Evolutionary conservation across 2,113 vertebrate species (phyloP).

Genomic region (Salvelinus namaycush): DNA sequence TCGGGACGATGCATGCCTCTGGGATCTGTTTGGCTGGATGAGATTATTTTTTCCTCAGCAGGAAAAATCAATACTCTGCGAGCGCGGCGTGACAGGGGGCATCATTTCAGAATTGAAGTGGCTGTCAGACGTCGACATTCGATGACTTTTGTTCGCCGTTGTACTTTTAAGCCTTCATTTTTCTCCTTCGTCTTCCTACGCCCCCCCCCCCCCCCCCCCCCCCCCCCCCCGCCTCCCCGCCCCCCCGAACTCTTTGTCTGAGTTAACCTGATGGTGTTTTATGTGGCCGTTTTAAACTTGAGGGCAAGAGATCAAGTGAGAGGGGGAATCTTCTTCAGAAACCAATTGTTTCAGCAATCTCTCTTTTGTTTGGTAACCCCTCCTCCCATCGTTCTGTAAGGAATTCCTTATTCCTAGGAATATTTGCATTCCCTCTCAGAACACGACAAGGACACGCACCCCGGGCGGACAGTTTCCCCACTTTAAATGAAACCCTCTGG

Average conservation of each 20-base stretch:
- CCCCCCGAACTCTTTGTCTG: slow-evolving; percentile 75
- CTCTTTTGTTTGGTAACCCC: slow-evolving; percentile 67
- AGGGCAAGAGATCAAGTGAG: slow-evolving; percentile 82
- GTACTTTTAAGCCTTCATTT: slow-evolving; percentile 95
- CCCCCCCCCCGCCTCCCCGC: slow-evolving; percentile 26
- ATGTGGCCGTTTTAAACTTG: slow-evolving; percentile 76
- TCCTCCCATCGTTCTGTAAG: slow-evolving; percentile 57
- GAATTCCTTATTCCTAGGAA: slow-evolving; percentile 68
- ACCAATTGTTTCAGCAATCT: slow-evolving; percentile 66
- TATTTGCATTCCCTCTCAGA: slow-evolving; percentile 75
- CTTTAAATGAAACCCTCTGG: slow-evolving; percentile 73
- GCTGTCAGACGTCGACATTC: slow-evolving; percentile 93
- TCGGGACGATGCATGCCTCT: slow-evolving; percentile 57
- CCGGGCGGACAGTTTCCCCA: slow-evolving; percentile 55
- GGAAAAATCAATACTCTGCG: slow-evolving; percentile 91
- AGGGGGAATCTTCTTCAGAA: slow-evolving; percentile 70
- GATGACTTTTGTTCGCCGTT: slow-evolving; percentile 91
- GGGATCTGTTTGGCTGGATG: slow-evolving; percentile 87
- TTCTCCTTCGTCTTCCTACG: slow-evolving; percentile 73
- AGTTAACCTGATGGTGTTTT: slow-evolving; percentile 83
- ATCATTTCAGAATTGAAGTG: slow-evolving; percentile 96
- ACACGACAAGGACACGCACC: slow-evolving; percentile 62
- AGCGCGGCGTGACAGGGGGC: slow-evolving; percentile 87
- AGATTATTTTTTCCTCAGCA: slow-evolving; percentile 74
- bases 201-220: slow-evolving; percentile 21